Base-by-base conservation (phyloP, 1,140 invertebrate genomes). In the Dreissena rostriformis region DNA sequence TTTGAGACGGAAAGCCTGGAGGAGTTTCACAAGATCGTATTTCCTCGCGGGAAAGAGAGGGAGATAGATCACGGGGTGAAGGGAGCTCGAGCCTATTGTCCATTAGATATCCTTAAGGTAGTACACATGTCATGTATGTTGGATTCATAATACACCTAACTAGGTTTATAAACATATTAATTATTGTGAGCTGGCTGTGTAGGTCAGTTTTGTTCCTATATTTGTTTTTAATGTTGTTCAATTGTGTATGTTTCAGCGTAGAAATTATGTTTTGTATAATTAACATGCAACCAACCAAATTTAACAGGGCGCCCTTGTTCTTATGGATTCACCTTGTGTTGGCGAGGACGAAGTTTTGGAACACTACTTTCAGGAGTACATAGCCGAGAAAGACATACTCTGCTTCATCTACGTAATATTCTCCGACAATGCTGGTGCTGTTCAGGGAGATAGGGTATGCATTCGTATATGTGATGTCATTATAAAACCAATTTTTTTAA, bases 341-440 rank as follows among this genome's bases (percentile, higher is more conserved):
- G 90, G 88, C 0, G 90, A 91, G 39, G 87, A 89, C 74, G 84
- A 88, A 15, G 70, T 80, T 24, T 86, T 91, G 85, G 86, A 88
- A 24, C 39, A 82, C 0, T 77, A 87, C 28, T 79, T 90, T 10
- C 84, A 84, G 75, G 71, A 87, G 5, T 91, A 78, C 82, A 86
- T 91, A 63, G 71, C 81, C 49, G 29, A 82, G 10, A 86, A 88
- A 55, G 67, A 84, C n/a, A 88, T 90, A 29, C 70, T 85, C 22
- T 88, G 84, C 8, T 91, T 90, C 73, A 86, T 91, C 52, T 91
- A 91, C 75, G 68, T 91, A 29, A 88, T 91, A 61, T 90, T 89
- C 26, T 87, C 87, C 14, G 90, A 90, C 63, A 82, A 81, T 53
- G 87, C 87, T 22, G 90, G 90, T 8, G 90, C 88, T 24, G 86